Evolutionary conservation across 2,888 invertebrate genomes (phyloP).

Genomic region (Drosophila setosimentum): DNA sequence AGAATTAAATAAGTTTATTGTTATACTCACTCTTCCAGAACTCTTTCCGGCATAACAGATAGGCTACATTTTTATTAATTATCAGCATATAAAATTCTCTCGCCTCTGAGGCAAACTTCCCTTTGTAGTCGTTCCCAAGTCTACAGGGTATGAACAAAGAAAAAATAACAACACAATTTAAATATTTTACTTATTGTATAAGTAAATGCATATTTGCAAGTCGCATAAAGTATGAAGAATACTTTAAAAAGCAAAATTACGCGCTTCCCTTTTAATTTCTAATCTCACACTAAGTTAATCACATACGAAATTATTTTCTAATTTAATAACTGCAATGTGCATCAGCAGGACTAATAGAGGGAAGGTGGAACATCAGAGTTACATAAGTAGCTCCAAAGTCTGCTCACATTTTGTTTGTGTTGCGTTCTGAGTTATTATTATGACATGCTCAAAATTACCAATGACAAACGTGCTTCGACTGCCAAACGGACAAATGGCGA

Average conservation of each 20-base stretch:
- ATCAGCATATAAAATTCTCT: not conserved
- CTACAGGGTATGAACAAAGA: constrained; percentile 10
- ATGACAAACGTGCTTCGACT: constrained; percentile 77
- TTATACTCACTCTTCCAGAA: not conserved
- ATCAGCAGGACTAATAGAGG: not conserved
- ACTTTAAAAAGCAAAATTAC: constrained; percentile 10
- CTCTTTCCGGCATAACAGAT: not conserved
- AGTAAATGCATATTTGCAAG: not conserved
- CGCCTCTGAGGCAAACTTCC: not conserved
- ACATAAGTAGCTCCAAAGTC: constrained; percentile 1
- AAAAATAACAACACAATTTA: constrained; percentile 9
- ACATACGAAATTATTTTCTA: constrained; percentile 45
- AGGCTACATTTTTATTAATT: not conserved
- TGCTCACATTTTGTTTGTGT: constrained; percentile 33
- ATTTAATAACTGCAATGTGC: constrained; percentile 62
- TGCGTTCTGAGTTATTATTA: constrained; percentile 77
- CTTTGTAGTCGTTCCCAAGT: not conserved
- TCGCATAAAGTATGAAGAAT: not conserved
- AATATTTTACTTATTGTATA: constrained; percentile 17
- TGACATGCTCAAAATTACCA: constrained; percentile 81
- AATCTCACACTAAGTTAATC: constrained; percentile 36
- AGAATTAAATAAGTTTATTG: not conserved
- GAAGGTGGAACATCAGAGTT: constrained; percentile 12
- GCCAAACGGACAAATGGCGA: constrained; percentile 36
- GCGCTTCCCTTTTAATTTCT: not conserved